These are phyloP conservation scores for Helicoverpa assulta DNA, from an alignment of 2,888 invertebrate genomes.

Conservation along the genomic window DNA sequence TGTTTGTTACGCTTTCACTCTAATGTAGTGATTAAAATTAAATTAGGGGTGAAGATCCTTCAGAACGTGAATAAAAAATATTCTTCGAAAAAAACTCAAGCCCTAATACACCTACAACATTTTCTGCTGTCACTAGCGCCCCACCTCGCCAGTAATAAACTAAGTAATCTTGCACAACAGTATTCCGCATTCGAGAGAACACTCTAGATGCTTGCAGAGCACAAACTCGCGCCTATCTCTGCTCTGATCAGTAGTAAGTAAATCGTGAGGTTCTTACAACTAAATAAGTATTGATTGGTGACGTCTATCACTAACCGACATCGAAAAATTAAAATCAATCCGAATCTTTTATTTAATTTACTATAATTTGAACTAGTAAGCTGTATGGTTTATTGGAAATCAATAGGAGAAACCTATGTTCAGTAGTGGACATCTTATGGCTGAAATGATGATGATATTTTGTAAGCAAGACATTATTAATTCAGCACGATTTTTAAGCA, in stretches of 20 bases:
- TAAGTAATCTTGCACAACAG: constrained; percentile 59
- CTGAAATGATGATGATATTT: no score
- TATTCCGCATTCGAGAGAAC: constrained; percentile 61
- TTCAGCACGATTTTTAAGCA: background rate
- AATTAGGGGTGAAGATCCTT: no score
- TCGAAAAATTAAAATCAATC: no score
- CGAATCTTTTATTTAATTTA: no score
- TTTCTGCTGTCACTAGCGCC: constrained; percentile 44
- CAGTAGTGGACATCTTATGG: no score
- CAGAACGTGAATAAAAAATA: no score
- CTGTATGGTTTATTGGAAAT: no score
- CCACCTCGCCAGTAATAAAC: constrained; percentile 41
- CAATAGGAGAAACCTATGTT: no score
- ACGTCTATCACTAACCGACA: constrained; percentile 27
- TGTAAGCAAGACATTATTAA: background rate
- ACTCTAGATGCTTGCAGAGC: constrained; percentile 55
- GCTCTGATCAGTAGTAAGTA: constrained; percentile 59
- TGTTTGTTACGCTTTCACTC: no score
- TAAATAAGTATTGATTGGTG: constrained; percentile 31
- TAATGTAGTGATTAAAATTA: no score
- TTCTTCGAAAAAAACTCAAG: background rate
- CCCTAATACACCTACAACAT: background rate
- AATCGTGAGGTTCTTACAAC: constrained; percentile 56
- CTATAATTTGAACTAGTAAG: no score
- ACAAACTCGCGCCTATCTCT: constrained; percentile 50